These are phyloP conservation scores for Tipula unca DNA, from an alignment of 2,888 invertebrate genomes.

Conservation along the genomic window DNA sequence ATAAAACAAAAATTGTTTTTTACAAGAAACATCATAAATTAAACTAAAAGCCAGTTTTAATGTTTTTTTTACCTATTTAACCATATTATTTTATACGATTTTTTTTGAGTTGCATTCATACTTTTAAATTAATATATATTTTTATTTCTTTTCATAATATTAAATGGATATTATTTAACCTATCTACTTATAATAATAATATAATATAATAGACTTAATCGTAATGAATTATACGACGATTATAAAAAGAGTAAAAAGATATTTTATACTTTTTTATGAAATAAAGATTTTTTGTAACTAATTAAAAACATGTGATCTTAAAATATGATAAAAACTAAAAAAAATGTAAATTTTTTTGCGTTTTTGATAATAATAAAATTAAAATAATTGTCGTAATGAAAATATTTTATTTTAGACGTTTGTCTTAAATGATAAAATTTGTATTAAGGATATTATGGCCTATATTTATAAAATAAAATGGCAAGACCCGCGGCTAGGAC, in stretches of 20 bases:
- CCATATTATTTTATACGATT: not conserved
- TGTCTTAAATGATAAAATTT: no score
- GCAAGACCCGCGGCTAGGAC: no score
- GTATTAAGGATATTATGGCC: no score
- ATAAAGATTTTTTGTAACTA: not conserved
- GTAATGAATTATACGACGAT: not conserved
- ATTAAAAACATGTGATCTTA: not conserved
- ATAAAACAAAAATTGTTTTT: not conserved
- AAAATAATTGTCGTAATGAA: not conserved
- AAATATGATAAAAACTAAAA: not conserved
- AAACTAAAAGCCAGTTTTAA: not conserved
- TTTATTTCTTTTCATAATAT: not conserved
- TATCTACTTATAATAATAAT: not conserved
- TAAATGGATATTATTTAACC: not conserved
- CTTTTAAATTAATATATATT: not conserved
- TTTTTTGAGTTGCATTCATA: not conserved
- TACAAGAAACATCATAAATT: not conserved
- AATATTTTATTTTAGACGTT: not conserved
- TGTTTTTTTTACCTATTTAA: not conserved
- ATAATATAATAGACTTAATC: not conserved
- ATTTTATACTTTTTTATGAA: not conserved
- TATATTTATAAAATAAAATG: no score
- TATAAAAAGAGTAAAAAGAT: not conserved
- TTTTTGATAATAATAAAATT: not conserved
- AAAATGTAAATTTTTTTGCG: not conserved